Evolutionary conservation across 1,140 invertebrate genomes (phyloP).

Genomic region (Drosophila ananassae): DNA sequence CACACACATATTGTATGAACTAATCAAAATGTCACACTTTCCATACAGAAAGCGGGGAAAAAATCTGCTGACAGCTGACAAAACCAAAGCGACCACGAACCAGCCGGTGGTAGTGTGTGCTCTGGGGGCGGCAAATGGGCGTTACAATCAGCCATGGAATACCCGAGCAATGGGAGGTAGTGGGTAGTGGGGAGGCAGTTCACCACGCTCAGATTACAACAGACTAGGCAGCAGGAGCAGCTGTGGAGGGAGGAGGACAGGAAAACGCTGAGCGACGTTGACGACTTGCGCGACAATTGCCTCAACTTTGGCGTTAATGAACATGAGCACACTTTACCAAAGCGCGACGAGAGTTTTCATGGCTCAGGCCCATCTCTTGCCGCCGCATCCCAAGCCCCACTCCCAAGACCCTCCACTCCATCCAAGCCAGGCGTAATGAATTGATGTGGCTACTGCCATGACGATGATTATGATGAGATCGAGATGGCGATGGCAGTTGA

Average conservation of each 20-base stretch:
- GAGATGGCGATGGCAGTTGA: slow-evolving; percentile 7
- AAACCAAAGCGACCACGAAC: slow-evolving; percentile 63
- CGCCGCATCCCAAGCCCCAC: slow-evolving; percentile 7
- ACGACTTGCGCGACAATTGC: slow-evolving; percentile 70
- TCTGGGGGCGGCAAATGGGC: slow-evolving; percentile 17
- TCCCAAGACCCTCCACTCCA: slow-evolving; percentile 23
- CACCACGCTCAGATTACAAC: slow-evolving; percentile 63
- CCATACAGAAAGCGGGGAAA: slow-evolving; percentile 59
- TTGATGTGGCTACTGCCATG: slow-evolving; percentile 59
- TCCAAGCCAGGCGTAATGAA: slow-evolving; percentile 61
- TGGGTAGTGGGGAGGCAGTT: slow-evolving; percentile 1
- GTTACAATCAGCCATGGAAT: slow-evolving; percentile 69
- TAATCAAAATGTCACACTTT: slow-evolving; percentile 82
- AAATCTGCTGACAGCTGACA: slow-evolving; percentile 77
- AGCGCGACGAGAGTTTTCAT: slow-evolving; percentile 44
- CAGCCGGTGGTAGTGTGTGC: slow-evolving; percentile 18
- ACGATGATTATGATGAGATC: slow-evolving; percentile 41
- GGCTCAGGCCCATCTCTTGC: slow-evolving; percentile 23
- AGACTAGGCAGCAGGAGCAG: slow-evolving; percentile 14
- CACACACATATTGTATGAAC: slow-evolving; percentile 44
- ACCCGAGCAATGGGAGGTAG: slow-evolving; percentile 53
- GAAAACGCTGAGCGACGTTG: slow-evolving; percentile 38
- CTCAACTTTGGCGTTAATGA: slow-evolving; percentile 82
- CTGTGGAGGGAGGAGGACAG: slow-evolving; percentile 19
- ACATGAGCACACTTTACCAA: slow-evolving; percentile 77